phyloP scores from a whole-genome alignment of 2,797 vertebrate species.

The Pipistrellus nathusii region DNA sequence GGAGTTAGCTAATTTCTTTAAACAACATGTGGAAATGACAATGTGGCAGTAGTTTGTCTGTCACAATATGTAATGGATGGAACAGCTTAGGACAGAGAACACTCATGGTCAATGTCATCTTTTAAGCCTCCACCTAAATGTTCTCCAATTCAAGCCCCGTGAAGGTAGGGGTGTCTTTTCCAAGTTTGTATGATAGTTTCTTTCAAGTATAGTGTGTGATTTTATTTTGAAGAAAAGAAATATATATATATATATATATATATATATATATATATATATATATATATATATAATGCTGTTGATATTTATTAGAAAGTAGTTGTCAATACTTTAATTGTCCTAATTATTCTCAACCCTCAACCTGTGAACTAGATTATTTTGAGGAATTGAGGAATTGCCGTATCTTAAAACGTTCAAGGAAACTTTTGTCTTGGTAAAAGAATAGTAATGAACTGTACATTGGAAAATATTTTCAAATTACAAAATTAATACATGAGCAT shows the following conservation, averaged over 20 bases:
- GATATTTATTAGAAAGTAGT: neutral
- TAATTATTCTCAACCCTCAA: neutral
- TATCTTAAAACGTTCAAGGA: slow-evolving; percentile 31
- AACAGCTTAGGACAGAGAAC: neutral
- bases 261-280: neutral
- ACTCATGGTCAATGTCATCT: neutral
- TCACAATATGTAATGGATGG: neutral
- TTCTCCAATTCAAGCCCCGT: neutral
- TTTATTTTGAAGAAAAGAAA: neutral
- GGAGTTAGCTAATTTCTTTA: neutral
- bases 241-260: neutral
- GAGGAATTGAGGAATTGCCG: neutral
- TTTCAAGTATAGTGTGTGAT: neutral
- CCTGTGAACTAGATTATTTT: neutral
- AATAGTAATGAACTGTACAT: neutral
- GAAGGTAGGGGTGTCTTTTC: neutral
- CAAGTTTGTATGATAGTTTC: neutral
- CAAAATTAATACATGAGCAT: neutral
- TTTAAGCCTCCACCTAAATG: neutral
- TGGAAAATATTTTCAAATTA: neutral
- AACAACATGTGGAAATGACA: neutral
- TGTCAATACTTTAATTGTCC: neutral
- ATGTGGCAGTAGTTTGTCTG: neutral
- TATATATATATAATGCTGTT: neutral
- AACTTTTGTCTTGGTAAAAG: neutral